These are phyloP conservation scores for Patella pellucida DNA, from an alignment of 2,888 invertebrate species.

Conservation along the genomic window DNA sequence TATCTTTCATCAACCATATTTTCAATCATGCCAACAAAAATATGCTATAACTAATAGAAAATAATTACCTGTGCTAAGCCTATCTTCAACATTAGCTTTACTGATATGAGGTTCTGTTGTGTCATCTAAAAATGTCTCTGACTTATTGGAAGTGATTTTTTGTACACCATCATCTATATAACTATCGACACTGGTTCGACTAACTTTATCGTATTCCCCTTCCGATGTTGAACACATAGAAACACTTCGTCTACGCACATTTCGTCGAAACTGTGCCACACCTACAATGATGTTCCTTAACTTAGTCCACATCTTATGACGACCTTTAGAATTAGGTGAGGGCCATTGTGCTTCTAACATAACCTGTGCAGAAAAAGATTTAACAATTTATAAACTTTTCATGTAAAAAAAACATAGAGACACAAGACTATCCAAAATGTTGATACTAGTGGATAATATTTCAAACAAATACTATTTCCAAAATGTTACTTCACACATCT, in stretches of 20 bases:
- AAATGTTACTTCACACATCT: too few relatives aligned
- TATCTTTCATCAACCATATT: too few relatives aligned
- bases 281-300: slow-evolving; percentile 91
- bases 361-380: slow-evolving; percentile 65
- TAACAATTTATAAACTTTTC: not conserved
- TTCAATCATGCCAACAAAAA: too few relatives aligned
- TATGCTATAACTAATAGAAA: too few relatives aligned
- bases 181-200: slow-evolving; percentile 67
- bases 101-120: slow-evolving; percentile 31
- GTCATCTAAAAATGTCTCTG: slow-evolving; percentile 20
- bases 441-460: too few relatives aligned
- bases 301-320: slow-evolving; percentile 91
- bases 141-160: not conserved
- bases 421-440: not conserved
- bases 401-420: not conserved
- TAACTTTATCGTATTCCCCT: slow-evolving; percentile 66
- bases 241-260: slow-evolving; percentile 72
- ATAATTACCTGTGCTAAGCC: slow-evolving; percentile 50
- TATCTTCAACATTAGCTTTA: slow-evolving; percentile 45
- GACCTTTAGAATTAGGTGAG: slow-evolving; percentile 80
- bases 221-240: slow-evolving; percentile 68
- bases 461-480: too few relatives aligned
- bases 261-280: slow-evolving; percentile 88
- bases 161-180: slow-evolving; percentile 53
- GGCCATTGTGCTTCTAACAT: slow-evolving; percentile 95